Evolutionary conservation across 2,113 vertebrate species (phyloP).

Genomic region (Synodontis membranacea): DNA sequence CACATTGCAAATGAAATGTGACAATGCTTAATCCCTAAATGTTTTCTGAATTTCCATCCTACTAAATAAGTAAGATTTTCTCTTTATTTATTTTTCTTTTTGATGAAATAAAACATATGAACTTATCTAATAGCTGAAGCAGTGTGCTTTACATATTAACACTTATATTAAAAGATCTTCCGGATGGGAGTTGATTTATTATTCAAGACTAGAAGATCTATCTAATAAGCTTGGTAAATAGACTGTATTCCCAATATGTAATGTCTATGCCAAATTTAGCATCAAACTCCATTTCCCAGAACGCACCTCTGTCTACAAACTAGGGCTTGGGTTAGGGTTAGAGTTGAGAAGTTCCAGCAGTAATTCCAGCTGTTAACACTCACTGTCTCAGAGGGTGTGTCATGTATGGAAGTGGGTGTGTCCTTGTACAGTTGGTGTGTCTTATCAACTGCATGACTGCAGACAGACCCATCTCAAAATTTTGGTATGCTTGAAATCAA

Average conservation of each 20-base stretch:
- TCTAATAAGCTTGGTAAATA: slow-evolving; percentile 54
- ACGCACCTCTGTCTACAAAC: too few species aligned
- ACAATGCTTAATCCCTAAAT: background rate
- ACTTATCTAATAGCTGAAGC: background rate
- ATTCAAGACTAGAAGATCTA: slow-evolving; percentile 61
- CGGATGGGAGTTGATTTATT: slow-evolving; percentile 63
- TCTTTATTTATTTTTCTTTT: background rate
- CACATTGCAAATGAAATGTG: background rate
- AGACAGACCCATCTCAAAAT: too few species aligned
- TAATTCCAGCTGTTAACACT: too few species aligned
- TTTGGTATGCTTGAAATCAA: too few species aligned
- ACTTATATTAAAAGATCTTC: slow-evolving; percentile 30
- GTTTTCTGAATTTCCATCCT: background rate
- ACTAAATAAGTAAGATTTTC: background rate
- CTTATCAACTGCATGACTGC: too few species aligned
- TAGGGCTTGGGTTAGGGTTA: too few species aligned
- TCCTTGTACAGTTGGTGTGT: too few species aligned
- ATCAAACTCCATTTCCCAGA: too few species aligned
- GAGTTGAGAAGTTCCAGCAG: too few species aligned
- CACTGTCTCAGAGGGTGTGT: too few species aligned
- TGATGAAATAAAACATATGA: background rate
- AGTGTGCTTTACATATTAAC: background rate
- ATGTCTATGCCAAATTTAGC: too few species aligned
- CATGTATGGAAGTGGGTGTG: too few species aligned
- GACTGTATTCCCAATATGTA: slow-evolving; percentile 62